Base-by-base conservation (phyloP, 2,113 vertebrate species). In the Polypterus senegalus region DNA sequence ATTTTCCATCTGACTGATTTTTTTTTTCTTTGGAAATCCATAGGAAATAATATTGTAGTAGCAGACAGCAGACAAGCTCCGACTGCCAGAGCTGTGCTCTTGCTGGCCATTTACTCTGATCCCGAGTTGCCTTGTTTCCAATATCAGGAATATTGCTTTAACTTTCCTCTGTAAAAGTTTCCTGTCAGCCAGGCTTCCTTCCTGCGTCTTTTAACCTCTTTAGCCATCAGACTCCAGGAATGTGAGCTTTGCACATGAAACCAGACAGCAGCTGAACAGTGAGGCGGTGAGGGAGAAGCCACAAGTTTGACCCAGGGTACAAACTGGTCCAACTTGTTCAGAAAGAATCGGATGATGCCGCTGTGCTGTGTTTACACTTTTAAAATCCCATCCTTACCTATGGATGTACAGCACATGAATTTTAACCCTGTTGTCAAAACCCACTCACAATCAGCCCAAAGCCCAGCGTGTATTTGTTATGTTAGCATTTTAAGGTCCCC, bases 111-210 rank as follows among this genome's bases (percentile, higher is more conserved):
- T 62, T 48, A 47, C 27, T 45, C 55, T 48, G 52, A 9, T 49
- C 44, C 46, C 43, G 4, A 5, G 4, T 27, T 44, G 56, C 56
- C 64, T 60, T 64, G 9, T 27, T n/a, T 62, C 61, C 65, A 66
- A 57, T 47, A 57, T 48, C n/a, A 48, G 57, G 65, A 51, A 60
- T 43, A 67, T 74, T 47, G 6, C 56, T 59, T 69, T 66, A 75
- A 80, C 75, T 75, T 76, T 81, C 76, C 76, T 74, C 72, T 69
- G 63, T 2, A 67, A 73, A 58, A 75, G 67, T 66, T 69, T 69
- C 68, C 68, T 71, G 66, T 61, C 62, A 47, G 62, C 65, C 75
- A 73, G 77, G 71, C 76, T 81, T 81, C 79, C 77, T 71, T 46
- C 66, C 69, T 66, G 48, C 9, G 54, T 47, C 9, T 61, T 27